Base-by-base conservation (phyloP, 2,797 vertebrate genomes). In the Dermochelys coriacea region DNA sequence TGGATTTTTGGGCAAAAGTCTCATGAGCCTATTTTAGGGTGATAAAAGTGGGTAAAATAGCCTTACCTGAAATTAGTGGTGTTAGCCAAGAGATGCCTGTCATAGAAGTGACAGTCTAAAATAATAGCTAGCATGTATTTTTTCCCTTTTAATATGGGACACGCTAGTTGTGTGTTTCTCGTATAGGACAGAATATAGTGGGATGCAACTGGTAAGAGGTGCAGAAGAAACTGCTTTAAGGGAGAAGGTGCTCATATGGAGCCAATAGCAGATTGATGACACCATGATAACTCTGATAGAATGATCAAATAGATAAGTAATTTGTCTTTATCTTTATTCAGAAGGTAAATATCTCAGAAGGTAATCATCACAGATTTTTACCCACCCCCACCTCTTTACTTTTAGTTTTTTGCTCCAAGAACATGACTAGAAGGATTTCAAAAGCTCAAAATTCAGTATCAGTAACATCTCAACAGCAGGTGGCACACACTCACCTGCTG, bases 381-480 rank as follows among this genome's bases (percentile, higher is more conserved):
- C n/a, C 31, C 75, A 93, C 6, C 14, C 47, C 18, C 85, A 84
- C 6, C 16, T 87, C 8, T 31, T 80, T 49, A 37, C 37, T 68
- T 68, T 21, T 68, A 21, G 64, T 16, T 81, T 88, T 91, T 45
- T 93, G 51, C 23, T 25, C 82, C 27, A 47, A 90, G 37, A 91
- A 11, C 34, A 61, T 21, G n/a, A 89, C 74, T 1, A 14, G 9
- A 29, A 57, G 25, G 74, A 91, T 15, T 86, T 86, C 57, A 92
- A 77, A 54, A 91, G 59, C 49, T 90, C 83, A 94, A 95, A 94
- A 94, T 64, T 27, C n/a, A 79, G 49, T 75, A 88, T 19, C 12
- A 87, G 59, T 71, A 89, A 85, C 37, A 86, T 11, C 49, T 12
- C 19, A 23, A 45, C 34, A 55, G 12, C 29, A 41, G 74, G n/a